Evolutionary conservation across 2,888 invertebrate genomes (phyloP), one percentile per base, ranked within the genome.

Genomic region (Parelbella ahira): DNA sequence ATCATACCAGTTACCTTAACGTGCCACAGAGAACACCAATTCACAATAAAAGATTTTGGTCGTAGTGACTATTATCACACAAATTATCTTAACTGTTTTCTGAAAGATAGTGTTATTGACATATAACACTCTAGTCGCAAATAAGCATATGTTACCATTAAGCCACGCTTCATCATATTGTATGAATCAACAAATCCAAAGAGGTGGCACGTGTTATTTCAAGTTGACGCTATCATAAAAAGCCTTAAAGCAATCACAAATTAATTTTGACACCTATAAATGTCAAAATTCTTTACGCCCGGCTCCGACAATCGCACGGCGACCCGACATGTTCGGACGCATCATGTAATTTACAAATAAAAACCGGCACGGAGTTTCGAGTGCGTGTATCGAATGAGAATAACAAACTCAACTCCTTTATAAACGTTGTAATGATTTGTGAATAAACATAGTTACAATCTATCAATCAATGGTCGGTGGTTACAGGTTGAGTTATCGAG

Each of bases 361-460:
- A 30, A 42, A 42, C 10, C 5, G 20, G 15, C 15, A 21, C 27
- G 8, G 10, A 15, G n/a, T 10, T 33, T 34, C 18, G 7, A 34
- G 34, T 19, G 39, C 32, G n/a, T n/a, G 28, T 34, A 28, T 21
- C 37, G 20, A 28, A 37, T 28, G 20, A 18, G 19, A 37, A 28
- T 28, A 37, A 37, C 33, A 36, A 36, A 34, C 33, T 34, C 33
- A 10, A 15, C 24, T 33, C 20, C 20, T 33, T 10, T 27, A 27
- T 6, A 15, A 8, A 41, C 15, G 19, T 33, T 33, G 41, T 41
- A 41, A 33, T 21, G 33, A 33, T 27, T 33, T 33, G 21, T 42
- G 43, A 43, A 43, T 36, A 43, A 42, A 43, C 36, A 43, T 43
- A 29, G 36, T 36, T 43, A 43, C 23, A 36, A 25, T 34, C 43